Percentiles rank a stretch among this genome's conserved stretches.
These are phyloP conservation scores for Cantharis lateralis DNA, from an alignment of 2,888 invertebrate species.

Conservation along the genomic window DNA sequence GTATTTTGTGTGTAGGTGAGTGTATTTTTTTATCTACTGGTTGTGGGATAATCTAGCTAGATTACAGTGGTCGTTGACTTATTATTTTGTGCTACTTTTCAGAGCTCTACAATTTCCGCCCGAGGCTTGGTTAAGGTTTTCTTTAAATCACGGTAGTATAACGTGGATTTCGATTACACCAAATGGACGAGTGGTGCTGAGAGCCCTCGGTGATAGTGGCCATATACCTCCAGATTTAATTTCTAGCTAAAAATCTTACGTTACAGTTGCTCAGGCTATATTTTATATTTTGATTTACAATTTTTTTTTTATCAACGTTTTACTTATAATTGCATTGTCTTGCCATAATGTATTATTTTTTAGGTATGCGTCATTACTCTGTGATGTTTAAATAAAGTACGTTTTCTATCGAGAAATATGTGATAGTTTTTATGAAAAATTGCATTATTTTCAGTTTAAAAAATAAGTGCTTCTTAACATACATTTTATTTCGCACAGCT, in stretches of 20 bases:
- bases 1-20: conserved; percentile 52
- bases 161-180: conserved; percentile 89
- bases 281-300: not conserved
- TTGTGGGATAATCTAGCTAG: not conserved
- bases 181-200: conserved; percentile 82
- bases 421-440: not conserved
- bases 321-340: not conserved
- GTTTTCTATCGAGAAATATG: not conserved
- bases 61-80: not conserved
- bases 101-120: conserved; percentile 96
- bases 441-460: no score
- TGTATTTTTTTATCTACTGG: not conserved
- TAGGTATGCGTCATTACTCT: not conserved
- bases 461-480: no score
- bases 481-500: no score
- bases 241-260: conserved; percentile 56
- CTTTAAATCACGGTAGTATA: conserved; percentile 89
- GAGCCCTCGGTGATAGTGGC: conserved; percentile 85
- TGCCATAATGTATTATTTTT: not conserved
- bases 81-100: conserved; percentile 45
- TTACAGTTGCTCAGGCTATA: not conserved
- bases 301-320: not conserved
- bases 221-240: conserved; percentile 80
- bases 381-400: not conserved
- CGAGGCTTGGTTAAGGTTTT: conserved; percentile 94